Evolutionary conservation across 1,140 invertebrate genomes (phyloP), one percentile per base, ranked within the genome.

Genomic region (Drosophila bifasciata): DNA sequence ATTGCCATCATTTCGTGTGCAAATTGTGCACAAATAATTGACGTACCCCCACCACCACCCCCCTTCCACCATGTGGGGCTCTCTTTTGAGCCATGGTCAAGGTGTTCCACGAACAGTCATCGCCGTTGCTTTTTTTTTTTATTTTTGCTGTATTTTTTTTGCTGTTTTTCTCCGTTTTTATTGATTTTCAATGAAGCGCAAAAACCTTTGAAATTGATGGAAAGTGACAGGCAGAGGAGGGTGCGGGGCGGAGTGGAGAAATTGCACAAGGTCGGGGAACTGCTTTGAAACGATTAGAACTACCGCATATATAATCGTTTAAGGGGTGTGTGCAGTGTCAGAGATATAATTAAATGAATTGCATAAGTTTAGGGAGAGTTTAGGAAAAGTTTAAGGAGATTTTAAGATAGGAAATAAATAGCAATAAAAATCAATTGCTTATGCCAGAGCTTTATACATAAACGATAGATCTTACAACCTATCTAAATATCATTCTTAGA

Each of bases 1-100:
- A 86, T 86, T 86, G 83, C 77, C 59, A 40, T 86, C 72, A 68
- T 86, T 84, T 86, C 64, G 50, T 66, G 81, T 71, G 63, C 81
- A 85, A 85, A 86, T 86, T 85, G 76, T 66, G 66, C 55, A 45
- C 72, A 57, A 64, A 63, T 73, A 73, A 62, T 62, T 59, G 72
- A 57, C 32, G 32, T 32, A 28, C 53, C 39, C 44, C 53, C 9
- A 13, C 2, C 39, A n/a, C n/a, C n/a, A n/a, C 16, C 45, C 19
- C 19, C 1, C 17, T 23, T 0, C 17, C n/a, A 13, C 49, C 23
- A 7, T 45, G 25, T 40, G 19, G 15, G 5, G 16, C 32, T 36
- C 28, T n/a, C 19, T 46, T n/a, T 7, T 51, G 7, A 15, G 41
- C 16, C 50, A 57, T 40, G 79, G 59, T 69, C 74, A 78, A 83